A percentile compares a stretch with the other conserved stretches of the same genome.
Conservation (phyloP, 92 coral and sea anemone genomes). For the Phymanthus crucifer region DNA sequence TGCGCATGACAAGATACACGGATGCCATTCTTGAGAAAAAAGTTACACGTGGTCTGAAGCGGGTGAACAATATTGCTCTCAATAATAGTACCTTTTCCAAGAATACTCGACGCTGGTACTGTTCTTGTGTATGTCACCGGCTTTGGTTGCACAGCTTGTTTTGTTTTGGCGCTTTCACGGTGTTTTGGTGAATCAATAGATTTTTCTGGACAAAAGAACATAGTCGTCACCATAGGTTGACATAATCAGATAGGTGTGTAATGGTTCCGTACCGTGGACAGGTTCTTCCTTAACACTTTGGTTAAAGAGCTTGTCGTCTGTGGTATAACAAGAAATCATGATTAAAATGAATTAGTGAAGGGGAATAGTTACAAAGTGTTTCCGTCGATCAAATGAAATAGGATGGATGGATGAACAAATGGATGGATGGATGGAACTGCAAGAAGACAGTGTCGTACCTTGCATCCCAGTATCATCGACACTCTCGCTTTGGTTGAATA, state of each 20-base stretch:
- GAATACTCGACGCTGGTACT: background rate
- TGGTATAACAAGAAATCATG: too few species aligned
- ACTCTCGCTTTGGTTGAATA: background rate
- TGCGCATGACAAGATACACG: too few species aligned
- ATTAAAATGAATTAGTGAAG: too few species aligned
- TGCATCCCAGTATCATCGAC: background rate
- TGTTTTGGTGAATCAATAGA: background rate
- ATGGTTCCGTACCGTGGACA: background rate
- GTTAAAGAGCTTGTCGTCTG: too few species aligned
- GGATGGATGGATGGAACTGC: too few species aligned
- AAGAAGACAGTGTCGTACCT: background rate
- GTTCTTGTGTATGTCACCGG: background rate
- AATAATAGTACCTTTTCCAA: constrained; percentile 11
- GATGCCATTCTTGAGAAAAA: background rate
- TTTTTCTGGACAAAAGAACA: background rate
- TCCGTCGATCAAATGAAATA: too few species aligned
- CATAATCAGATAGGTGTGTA: background rate
- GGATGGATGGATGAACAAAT: too few species aligned
- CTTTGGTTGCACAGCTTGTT: background rate
- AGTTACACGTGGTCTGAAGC: background rate
- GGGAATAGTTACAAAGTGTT: too few species aligned
- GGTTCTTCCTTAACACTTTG: too few species aligned
- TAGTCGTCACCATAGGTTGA: background rate
- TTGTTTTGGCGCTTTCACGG: background rate
- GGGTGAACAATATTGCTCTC: background rate